Evolutionary conservation across 1,140 invertebrate genomes (phyloP).

Genomic region (Lutraria rhynchaena): DNA sequence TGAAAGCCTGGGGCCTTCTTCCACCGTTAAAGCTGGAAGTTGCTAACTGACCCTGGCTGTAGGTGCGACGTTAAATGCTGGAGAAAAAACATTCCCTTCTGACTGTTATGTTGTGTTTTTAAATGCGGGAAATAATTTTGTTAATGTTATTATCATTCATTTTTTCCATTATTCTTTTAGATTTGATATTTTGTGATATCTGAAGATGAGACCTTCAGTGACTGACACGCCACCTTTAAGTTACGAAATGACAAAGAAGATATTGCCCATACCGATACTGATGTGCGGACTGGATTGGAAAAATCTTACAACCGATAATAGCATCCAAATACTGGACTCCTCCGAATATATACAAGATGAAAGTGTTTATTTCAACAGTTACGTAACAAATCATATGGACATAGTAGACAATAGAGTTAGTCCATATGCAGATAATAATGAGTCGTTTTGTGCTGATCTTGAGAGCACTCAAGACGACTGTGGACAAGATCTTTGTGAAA

Average conservation of each 20-base stretch:
- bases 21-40: no score
- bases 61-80: no score
- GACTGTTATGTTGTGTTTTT: no score
- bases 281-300: conserved; percentile 16
- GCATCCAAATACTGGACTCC: conserved; percentile 42
- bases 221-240: conserved; percentile 22
- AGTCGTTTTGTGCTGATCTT: background rate
- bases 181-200: no score
- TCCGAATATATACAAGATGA: background rate
- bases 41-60: no score
- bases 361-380: background rate
- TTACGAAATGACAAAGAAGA: conserved; percentile 4
- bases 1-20: no score
- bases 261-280: background rate
- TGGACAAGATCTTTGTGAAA: background rate
- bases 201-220: conserved; percentile 15
- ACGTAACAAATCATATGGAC: background rate
- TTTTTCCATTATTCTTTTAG: no score
- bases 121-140: no score
- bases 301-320: conserved; percentile 9
- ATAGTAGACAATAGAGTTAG: background rate
- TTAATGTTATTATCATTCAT: no score
- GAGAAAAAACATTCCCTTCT: no score
- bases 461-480: background rate
- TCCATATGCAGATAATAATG: background rate